These are phyloP conservation scores for Macaria liturata DNA, from an alignment of 2,888 invertebrate genomes.

Conservation along the genomic window DNA sequence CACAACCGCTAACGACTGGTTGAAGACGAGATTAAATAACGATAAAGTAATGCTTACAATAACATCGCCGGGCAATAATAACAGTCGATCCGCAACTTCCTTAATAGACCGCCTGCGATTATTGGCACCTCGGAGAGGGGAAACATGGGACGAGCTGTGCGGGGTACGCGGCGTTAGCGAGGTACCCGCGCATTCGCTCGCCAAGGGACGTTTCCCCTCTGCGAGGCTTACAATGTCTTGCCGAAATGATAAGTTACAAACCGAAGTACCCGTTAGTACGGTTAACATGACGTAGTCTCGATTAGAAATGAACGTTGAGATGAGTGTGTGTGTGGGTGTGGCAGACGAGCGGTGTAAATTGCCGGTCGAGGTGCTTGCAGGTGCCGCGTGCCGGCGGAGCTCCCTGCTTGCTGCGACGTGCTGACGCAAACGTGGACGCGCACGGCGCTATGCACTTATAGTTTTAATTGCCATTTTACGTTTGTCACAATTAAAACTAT, in stretches of 20 bases:
- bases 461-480: too few relatives aligned
- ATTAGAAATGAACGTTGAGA: slow-evolving; percentile 37
- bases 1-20: slow-evolving; percentile 65
- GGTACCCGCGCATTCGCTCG: slow-evolving; percentile 71
- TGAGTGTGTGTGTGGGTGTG: slow-evolving; percentile 42
- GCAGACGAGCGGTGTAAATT: slow-evolving; percentile 52
- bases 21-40: slow-evolving; percentile 61
- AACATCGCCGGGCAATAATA: slow-evolving; percentile 62
- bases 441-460: slow-evolving; percentile 7
- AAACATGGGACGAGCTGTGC: slow-evolving; percentile 66
- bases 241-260: slow-evolving; percentile 44
- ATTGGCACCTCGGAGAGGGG: slow-evolving; percentile 62
- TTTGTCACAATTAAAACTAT: slow-evolving; percentile 1
- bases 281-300: slow-evolving; percentile 34
- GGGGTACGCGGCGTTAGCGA: slow-evolving; percentile 61
- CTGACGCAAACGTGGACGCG: slow-evolving; percentile 30
- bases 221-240: slow-evolving; percentile 68
- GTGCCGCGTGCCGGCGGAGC: slow-evolving; percentile 31
- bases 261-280: slow-evolving; percentile 33
- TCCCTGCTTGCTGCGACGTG: slow-evolving; percentile 18
- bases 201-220: slow-evolving; percentile 67
- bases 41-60: slow-evolving; percentile 61
- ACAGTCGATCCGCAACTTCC: slow-evolving; percentile 78
- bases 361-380: slow-evolving; percentile 41
- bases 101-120: slow-evolving; percentile 65